Percentiles rank a stretch among this genome's conserved stretches.
Evolutionary conservation across 2,113 vertebrate genomes (phyloP).

Genomic region (Heterotilapia buettikoferi): DNA sequence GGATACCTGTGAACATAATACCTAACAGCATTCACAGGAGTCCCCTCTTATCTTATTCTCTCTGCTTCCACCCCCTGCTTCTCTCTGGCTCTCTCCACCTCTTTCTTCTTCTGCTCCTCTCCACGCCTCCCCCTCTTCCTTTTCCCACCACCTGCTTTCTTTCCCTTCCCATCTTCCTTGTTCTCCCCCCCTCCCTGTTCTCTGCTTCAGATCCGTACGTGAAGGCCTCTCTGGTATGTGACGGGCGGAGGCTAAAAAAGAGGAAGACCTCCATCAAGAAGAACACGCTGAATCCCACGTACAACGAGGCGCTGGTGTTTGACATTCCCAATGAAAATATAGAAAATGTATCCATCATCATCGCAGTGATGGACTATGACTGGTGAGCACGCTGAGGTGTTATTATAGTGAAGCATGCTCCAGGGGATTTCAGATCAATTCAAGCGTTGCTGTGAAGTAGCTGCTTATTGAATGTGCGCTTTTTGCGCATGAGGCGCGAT

Average conservation of each 20-base stretch:
- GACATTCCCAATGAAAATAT: conserved; percentile 91
- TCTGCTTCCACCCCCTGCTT: background rate
- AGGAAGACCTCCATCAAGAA: conserved; percentile 94
- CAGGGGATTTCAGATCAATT: background rate
- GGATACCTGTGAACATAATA: conserved; percentile 25
- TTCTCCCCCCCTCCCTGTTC: no score
- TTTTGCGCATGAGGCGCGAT: background rate
- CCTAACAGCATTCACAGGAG: conserved; percentile 3
- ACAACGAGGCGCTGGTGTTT: conserved; percentile 91
- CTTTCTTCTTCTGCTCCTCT: background rate
- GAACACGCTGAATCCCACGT: conserved; percentile 89
- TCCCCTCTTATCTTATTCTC: background rate
- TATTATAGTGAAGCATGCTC: background rate
- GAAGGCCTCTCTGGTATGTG: conserved; percentile 89
- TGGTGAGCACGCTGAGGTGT: conserved; percentile 72
- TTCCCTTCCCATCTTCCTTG: background rate
- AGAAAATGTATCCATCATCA: conserved; percentile 83
- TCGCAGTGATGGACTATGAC: conserved; percentile 91
- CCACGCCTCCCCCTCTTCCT: no score
- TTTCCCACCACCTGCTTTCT: background rate
- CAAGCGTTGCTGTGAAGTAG: background rate
- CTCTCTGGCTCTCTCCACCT: background rate
- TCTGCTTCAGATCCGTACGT: conserved; percentile 83
- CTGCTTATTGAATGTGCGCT: background rate
- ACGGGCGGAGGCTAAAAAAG: conserved; percentile 88